These are phyloP conservation scores for Bryconaethiops microstoma DNA, from an alignment of 2,797 vertebrate genomes.

Conservation along the genomic window DNA sequence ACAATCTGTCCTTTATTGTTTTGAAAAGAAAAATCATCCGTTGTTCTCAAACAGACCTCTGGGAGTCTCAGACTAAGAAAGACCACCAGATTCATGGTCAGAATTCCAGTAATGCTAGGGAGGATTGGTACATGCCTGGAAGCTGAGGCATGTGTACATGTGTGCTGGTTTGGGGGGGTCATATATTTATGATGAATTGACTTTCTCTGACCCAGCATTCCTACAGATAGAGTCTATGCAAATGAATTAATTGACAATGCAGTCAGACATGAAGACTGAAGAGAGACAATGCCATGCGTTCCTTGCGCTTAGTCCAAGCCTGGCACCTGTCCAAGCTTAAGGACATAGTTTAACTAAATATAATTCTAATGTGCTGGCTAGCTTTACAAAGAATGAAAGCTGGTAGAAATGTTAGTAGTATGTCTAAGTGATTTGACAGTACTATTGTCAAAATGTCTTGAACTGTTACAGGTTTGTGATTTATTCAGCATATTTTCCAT, in stretches of 20 bases:
- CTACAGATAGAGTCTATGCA: constrained; percentile 8
- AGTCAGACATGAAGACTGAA: not conserved
- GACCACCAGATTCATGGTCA: constrained; percentile 36
- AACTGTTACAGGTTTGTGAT: not conserved
- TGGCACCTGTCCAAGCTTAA: constrained; percentile 22
- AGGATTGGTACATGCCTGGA: constrained; percentile 38
- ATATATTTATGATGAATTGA: constrained; percentile 3
- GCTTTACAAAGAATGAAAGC: not conserved
- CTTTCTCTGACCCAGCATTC: constrained; percentile 28
- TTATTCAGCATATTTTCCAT: not conserved
- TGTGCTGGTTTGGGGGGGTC: constrained; percentile 2
- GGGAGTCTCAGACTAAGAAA: constrained; percentile 16
- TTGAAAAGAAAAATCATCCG: constrained; percentile 13
- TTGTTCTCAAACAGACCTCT: constrained; percentile 31
- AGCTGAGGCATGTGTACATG: constrained; percentile 36
- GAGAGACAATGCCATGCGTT: constrained; percentile 25
- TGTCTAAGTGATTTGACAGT: not conserved
- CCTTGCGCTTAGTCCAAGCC: constrained; percentile 10
- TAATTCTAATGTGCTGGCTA: not conserved
- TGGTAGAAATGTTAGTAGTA: not conserved
- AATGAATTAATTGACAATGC: not conserved
- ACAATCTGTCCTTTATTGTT: not conserved
- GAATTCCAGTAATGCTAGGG: constrained; percentile 59
- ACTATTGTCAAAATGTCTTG: not conserved
- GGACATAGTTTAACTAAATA: not conserved